Evolutionary conservation across 2,113 vertebrate species (phyloP), one percentile per base, ranked within the genome.

Genomic region (Opisthocomus hoazin): DNA sequence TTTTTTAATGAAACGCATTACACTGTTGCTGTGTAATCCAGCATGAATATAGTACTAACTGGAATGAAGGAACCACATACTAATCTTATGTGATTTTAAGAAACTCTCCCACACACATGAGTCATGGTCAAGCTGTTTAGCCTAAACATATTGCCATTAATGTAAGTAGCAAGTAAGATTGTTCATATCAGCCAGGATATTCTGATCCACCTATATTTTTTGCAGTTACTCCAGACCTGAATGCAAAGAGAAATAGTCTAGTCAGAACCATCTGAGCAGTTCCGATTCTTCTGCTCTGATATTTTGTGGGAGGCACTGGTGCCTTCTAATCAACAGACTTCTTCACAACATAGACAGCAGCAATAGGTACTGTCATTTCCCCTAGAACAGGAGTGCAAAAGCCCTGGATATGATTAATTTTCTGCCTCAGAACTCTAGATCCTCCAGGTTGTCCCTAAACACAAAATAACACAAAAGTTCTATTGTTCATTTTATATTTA

Each of bases 51-150:
- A 60, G 19, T 37, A 36, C 23, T 81, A 74, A 21, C 30, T 46
- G 24, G 50, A 91, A 93, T 22, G 53, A 63, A 96, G 71, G 66
- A 89, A 50, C 46, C 56, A 39, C 46, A 32, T 22, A 64, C 21
- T 61, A 91, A 84, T 82, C 74, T 61, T 34, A 30, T 0, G 3
- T 19, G 48, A 89, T 74, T 78, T 46, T 63, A 77, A 76, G 69
- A 87, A 84, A 58, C 34, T 87, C 82, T 93, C 91, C 95, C 76
- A 84, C 85, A 50, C 78, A 32, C 64, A 12, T 91, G 85, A 95
- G 83, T 94, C 94, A 92, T 11, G 87, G 84, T 91, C 87, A 96
- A 94, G 79, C 82, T 90, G 73, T 41, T 96, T 84, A 95, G 46
- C 64, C 76, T 81, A 92, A 91, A 51, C 22, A 23, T 15, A 63